These are phyloP conservation scores for Temnothorax curvispinosus DNA, from an alignment of 1,140 invertebrate species.

Conservation along the genomic window DNA sequence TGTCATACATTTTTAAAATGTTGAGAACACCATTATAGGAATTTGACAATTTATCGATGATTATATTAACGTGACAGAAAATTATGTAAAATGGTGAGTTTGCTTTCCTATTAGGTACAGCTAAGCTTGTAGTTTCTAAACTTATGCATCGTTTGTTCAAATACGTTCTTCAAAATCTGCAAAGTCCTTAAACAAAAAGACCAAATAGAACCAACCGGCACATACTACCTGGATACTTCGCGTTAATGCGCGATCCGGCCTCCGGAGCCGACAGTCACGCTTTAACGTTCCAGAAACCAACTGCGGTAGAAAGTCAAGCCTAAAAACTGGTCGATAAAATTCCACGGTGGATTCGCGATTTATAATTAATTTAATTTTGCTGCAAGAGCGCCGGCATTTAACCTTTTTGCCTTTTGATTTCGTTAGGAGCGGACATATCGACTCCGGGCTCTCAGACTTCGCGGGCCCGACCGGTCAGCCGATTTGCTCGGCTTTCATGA, in stretches of 20 bases:
- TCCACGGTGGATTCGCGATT: slow-evolving; percentile 66
- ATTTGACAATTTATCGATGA: neutral
- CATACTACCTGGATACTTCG: neutral
- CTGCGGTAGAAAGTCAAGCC: neutral
- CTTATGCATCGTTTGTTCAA: neutral
- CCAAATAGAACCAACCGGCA: neutral
- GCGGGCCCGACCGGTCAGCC: neutral
- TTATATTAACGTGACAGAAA: neutral
- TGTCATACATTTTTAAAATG: neutral
- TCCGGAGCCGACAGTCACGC: neutral
- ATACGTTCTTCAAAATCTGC: neutral
- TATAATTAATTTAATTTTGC: slow-evolving; percentile 72
- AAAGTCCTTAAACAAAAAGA: neutral
- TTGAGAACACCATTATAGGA: neutral
- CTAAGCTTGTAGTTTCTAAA: neutral
- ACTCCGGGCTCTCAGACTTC: slow-evolving; percentile 24
- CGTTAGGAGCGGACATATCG: slow-evolving; percentile 18
- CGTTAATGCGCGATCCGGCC: slow-evolving; percentile 38
- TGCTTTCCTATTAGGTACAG: neutral
- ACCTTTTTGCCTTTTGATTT: slow-evolving; percentile 43
- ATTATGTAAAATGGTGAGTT: neutral
- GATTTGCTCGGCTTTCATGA: slow-evolving; percentile 56
- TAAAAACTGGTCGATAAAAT: slow-evolving; percentile 68
- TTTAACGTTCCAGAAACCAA: slow-evolving; percentile 22
- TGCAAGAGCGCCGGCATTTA: slow-evolving; percentile 22